Evolutionary conservation across 2,113 vertebrate species (phyloP), one percentile per base, ranked within the genome.

Genomic region (Phalacrocorax brasilianus): DNA sequence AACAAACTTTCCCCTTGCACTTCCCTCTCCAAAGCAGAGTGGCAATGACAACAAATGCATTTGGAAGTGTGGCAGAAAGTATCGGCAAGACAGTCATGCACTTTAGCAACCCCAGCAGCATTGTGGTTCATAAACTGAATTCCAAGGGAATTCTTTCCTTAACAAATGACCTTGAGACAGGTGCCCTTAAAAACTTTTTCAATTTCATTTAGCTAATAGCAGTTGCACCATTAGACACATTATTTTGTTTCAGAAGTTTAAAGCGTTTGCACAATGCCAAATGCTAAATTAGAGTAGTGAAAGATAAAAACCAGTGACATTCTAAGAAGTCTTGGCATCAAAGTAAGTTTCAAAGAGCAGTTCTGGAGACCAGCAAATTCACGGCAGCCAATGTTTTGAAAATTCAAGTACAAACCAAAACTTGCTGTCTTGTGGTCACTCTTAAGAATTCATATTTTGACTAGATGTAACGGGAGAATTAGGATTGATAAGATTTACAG

Each of bases 111-210:
- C 30, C 22, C 71, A 83, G 12, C 35, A 94, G 49, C 0, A 0
- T 26, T 28, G n/a, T 0, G 0, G 21, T n/a, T 89, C 78, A 68
- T 7, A n/a, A 35, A 50, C 12, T 14, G 35, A 78, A 75, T 88
- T 91, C 82, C 85, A 91, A 72, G 76, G 78, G 53, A 79, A 68
- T 65, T 81, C 74, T 24, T 79, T 58, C 91, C 65, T 85, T 30
- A 44, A 73, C 53, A 27, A 91, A 59, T 19, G 87, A 93, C 95
- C 91, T 96, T 95, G 84, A 89, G 40, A 47, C 8, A 79, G 40
- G 61, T n/a, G 66, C 21, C 70, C 56, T 84, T 17, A 40, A 59
- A 67, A 47, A 4, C 9, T 2, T 24, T 21, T 33, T 33, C 62
- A 10, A 12, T 65, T 65, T 93, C 62, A 71, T 47, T 86, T n/a